These are phyloP conservation scores for Sceloporus tristichus DNA, from an alignment of 2,113 vertebrate genomes.

Conservation along the genomic window DNA sequence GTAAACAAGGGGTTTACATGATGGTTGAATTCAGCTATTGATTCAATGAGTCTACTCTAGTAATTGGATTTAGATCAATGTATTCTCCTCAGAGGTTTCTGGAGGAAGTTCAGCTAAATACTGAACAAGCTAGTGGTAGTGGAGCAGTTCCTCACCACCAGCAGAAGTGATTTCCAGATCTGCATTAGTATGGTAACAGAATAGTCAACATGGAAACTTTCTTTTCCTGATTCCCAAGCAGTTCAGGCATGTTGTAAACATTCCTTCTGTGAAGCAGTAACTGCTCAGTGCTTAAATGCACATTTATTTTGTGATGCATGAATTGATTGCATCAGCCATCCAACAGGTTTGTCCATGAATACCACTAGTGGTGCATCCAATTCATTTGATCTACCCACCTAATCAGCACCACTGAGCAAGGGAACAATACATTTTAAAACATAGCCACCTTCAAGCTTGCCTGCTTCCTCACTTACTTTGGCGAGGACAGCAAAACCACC, in stretches of 20 bases:
- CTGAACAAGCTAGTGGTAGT: neutral
- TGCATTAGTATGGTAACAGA: neutral
- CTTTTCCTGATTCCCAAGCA: neutral
- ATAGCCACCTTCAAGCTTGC: constrained; percentile 56
- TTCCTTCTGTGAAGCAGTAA: neutral
- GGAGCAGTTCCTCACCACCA: neutral
- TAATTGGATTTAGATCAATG: no score
- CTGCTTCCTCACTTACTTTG: constrained; percentile 38
- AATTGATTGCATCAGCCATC: constrained; percentile 55
- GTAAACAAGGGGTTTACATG: no score
- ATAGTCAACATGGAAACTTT: fast-evolving
- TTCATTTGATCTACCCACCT: constrained; percentile 52
- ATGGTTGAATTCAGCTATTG: no score
- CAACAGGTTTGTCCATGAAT: constrained; percentile 54
- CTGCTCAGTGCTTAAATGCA: constrained; percentile 22
- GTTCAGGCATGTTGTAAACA: neutral
- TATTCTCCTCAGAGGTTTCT: neutral
- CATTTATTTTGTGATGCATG: neutral
- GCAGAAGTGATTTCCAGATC: neutral
- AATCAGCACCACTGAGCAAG: constrained; percentile 67
- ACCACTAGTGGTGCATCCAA: constrained; percentile 24
- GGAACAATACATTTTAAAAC: constrained; percentile 51
- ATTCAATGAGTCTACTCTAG: no score
- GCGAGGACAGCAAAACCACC: constrained; percentile 54
- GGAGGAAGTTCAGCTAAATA: neutral